phyloP scores from a whole-genome alignment of 2,888 invertebrate species.

The Nycteola revayana region DNA sequence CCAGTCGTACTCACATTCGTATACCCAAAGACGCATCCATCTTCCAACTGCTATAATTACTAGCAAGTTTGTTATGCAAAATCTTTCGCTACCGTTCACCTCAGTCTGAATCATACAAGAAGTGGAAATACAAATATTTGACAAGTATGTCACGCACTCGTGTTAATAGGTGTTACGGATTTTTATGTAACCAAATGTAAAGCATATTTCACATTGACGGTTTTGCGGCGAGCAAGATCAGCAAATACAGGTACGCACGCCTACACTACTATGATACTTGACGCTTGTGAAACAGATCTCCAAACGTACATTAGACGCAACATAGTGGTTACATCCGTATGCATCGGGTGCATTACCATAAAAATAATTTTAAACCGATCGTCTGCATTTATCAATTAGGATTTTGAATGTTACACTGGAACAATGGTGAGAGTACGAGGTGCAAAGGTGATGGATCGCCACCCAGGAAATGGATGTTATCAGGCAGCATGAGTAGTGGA shows the following conservation, averaged over 20 bases:
- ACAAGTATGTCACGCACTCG: constrained; percentile 5
- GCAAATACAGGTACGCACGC: constrained; percentile 42
- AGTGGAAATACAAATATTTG: constrained; percentile 7
- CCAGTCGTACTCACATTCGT: constrained; percentile 42
- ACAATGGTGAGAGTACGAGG: constrained; percentile 63
- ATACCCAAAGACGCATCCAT: constrained; percentile 49
- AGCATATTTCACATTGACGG: constrained; percentile 21
- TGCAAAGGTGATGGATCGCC: constrained; percentile 53
- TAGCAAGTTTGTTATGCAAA: constrained; percentile 69
- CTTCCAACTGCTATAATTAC: constrained; percentile 60
- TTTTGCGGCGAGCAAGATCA: constrained; percentile 27
- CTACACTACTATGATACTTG: constrained; percentile 59
- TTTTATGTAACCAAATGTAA: constrained; percentile 5
- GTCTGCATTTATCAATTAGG: constrained; percentile 27
- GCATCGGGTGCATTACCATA: constrained; percentile 62
- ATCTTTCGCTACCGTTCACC: constrained; percentile 41
- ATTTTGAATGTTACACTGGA: constrained; percentile 39
- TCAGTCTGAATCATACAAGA: constrained; percentile 3
- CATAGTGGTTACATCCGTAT: constrained; percentile 30
- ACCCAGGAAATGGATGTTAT: constrained; percentile 65
- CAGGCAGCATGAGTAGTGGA: constrained; percentile 40
- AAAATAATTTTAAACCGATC: constrained; percentile 58
- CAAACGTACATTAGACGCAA: constrained; percentile 53
- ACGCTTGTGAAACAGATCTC: constrained; percentile 59
- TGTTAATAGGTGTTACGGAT: constrained; percentile 2